These are phyloP conservation scores for Sisor rabdophorus DNA, from an alignment of 2,113 vertebrate species.

Conservation along the genomic window DNA sequence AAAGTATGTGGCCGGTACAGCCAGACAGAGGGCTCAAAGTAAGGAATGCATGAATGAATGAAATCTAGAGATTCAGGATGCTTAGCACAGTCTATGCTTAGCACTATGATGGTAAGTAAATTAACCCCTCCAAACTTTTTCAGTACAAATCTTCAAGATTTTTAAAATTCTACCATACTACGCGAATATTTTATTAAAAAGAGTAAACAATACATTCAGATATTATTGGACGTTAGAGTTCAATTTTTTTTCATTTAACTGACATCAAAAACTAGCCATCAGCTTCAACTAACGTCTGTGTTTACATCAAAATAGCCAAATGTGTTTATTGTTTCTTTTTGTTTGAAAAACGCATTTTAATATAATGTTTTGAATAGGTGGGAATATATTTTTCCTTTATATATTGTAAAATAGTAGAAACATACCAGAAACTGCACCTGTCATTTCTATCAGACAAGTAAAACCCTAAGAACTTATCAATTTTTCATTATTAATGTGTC, in stretches of 20 bases:
- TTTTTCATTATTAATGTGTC: conserved; percentile 67
- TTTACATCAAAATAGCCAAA: conserved; percentile 45
- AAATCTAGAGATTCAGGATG: neutral
- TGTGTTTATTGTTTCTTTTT: neutral
- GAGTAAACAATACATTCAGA: neutral
- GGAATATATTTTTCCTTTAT: conserved; percentile 28
- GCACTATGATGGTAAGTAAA: neutral
- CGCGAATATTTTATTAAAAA: conserved; percentile 5
- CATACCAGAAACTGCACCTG: conserved; percentile 55
- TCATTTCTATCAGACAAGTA: conserved; percentile 51
- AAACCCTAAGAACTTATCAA: conserved; percentile 46
- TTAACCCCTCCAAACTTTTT: neutral
- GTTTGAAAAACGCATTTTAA: conserved; percentile 20
- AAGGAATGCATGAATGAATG: neutral
- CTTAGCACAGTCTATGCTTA: conserved; percentile 12
- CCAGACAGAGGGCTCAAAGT: neutral
- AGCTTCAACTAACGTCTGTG: conserved; percentile 13
- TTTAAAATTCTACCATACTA: neutral
- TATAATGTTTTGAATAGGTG: conserved; percentile 13
- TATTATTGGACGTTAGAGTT: neutral
- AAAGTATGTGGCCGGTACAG: neutral
- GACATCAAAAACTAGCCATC: conserved; percentile 11
- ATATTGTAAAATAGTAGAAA: conserved; percentile 46
- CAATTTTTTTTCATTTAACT: neutral
- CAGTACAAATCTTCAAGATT: neutral